Evolutionary conservation across 2,888 invertebrate species (phyloP), one percentile per base, ranked within the genome.

Genomic region (Agrochola macilenta): DNA sequence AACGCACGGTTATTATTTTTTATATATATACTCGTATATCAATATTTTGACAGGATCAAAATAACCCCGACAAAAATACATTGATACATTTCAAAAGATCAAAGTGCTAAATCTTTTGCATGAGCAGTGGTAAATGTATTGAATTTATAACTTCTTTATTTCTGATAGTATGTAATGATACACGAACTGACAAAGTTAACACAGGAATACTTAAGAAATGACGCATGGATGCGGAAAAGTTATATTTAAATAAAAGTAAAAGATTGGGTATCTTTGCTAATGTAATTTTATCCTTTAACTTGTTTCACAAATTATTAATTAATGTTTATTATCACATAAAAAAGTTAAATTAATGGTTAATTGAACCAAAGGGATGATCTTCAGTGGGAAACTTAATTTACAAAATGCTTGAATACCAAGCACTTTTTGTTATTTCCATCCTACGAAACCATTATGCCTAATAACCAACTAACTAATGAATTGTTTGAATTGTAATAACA

Each of bases 121-220:
- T 63, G 30, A 49, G 54, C 17, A 30, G 35, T 69, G 11, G 7
- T 39, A n/a, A 60, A n/a, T 8, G 39, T 54, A 66, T 54, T 35
- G 17, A 43, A 57, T 66, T 12, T 39, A 69, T 65, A n/a, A 77
- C 39, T 61, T 57, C 5, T 80, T 82, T 82, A 70, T 80, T 76
- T 80, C 35, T 80, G 69, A 76, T 82, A 43, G 17, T 26, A 49
- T 14, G 9, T 46, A n/a, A 66, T 46, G 81, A 65, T 75, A 70
- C 14, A 49, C 14, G 11, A 64, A 43, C 35, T 57, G 30, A 49
- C 9, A 58, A 76, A 69, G 43, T n/a, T n/a, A 26, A 60, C 23
- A 60, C 52, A 35, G 30, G 12, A 43, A 52, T 58, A 52, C 12
- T 30, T 68, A 57, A 5, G 2, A 52, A 52, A 82, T 76, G 49